Percentiles rank a stretch among this genome's conserved stretches.
These are phyloP conservation scores for Poecilia wingei DNA, from an alignment of 2,797 vertebrate genomes.

Conservation along the genomic window DNA sequence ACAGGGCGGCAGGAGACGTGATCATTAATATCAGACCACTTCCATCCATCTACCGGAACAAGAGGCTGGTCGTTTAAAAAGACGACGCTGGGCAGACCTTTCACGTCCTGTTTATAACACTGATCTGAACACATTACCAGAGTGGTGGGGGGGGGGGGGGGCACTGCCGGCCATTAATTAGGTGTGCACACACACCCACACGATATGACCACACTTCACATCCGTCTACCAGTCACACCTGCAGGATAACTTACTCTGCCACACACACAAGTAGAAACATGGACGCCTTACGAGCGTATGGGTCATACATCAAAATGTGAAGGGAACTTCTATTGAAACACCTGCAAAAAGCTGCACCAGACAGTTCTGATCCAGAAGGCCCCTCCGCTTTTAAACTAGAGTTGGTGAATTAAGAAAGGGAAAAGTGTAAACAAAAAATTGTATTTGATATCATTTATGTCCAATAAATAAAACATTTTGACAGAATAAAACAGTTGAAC, in stretches of 20 bases:
- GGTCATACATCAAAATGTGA: neutral
- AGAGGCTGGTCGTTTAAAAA: constrained; percentile 71
- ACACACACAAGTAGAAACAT: constrained; percentile 3
- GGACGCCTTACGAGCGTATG: neutral
- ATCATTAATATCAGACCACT: constrained; percentile 79
- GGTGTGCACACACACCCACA: constrained; percentile 50
- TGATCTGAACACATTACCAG: constrained; percentile 72
- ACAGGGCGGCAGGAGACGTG: constrained; percentile 71
- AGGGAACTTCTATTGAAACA: neutral
- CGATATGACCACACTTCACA: constrained; percentile 33
- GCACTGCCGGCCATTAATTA: constrained; percentile 74
- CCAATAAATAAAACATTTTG: neutral
- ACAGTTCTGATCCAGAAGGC: neutral
- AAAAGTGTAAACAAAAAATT: neutral
- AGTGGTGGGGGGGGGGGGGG: constrained; percentile 60
- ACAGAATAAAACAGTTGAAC: neutral
- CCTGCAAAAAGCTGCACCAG: neutral
- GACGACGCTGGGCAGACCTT: constrained; percentile 65
- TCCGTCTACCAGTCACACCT: constrained; percentile 24
- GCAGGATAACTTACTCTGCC: constrained; percentile 30
- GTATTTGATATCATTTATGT: neutral
- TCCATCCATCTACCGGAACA: constrained; percentile 74
- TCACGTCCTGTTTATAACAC: constrained; percentile 70
- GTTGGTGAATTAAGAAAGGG: neutral
- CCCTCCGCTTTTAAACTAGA: neutral